A percentile compares a stretch with the other conserved stretches of the same genome.
phyloP scores from a whole-genome alignment of 2,113 vertebrate genomes.

The Neomonachus schauinslandi region DNA sequence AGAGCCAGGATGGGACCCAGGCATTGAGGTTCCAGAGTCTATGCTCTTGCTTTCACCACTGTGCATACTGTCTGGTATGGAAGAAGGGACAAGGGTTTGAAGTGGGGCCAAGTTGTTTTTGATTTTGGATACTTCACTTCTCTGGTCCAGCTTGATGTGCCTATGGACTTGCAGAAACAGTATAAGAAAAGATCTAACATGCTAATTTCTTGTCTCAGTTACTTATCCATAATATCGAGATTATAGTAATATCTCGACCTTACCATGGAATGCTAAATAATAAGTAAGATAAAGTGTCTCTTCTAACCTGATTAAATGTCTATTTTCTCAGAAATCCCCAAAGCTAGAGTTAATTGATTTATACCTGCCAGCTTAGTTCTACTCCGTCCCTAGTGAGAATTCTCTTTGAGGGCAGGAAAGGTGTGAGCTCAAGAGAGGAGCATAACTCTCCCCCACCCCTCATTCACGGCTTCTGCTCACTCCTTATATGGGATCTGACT shows the following conservation, averaged over 20 bases:
- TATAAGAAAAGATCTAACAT: not conserved
- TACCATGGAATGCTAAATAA: not conserved
- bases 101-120: not conserved
- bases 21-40: not conserved
- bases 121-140: not conserved
- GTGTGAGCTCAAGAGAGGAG: not conserved
- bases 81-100: not conserved
- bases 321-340: not conserved
- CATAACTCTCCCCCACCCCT: not conserved
- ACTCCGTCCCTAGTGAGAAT: not conserved
- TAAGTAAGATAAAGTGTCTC: not conserved
- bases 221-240: not conserved
- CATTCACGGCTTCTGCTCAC: not conserved
- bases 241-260: not conserved
- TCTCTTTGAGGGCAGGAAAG: not conserved
- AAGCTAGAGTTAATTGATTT: not conserved
- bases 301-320: not conserved
- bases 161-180: not conserved
- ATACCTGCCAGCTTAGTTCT: not conserved
- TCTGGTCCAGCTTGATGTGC: fast-evolving
- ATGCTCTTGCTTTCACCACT: not conserved
- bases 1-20: not conserved
- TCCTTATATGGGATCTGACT: not conserved
- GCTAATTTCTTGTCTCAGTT: no score
- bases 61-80: no score